Evolutionary conservation across 2,888 invertebrate species (phyloP).

Genomic region (Orchesella flavescens): DNA sequence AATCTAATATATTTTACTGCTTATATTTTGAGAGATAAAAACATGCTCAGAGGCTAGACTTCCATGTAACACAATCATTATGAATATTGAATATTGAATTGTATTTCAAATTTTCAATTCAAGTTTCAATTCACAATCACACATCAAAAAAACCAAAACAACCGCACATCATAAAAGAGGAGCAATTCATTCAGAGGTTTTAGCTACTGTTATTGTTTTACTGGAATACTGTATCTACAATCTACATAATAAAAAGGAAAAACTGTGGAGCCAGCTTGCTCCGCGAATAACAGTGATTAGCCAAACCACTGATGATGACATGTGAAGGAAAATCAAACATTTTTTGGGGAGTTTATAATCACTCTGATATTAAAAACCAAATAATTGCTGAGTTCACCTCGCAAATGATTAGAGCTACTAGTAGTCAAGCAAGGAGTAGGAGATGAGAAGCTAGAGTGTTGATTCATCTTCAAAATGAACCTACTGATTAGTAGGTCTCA

Average conservation of each 20-base stretch:
- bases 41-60: too few species aligned
- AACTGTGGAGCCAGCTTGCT: slow-evolving; percentile 5
- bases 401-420: slow-evolving; percentile 17
- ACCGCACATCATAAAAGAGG: not conserved
- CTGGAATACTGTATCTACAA: slow-evolving; percentile 9
- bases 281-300: slow-evolving; percentile 23
- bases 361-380: slow-evolving; percentile 20
- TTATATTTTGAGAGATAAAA: not conserved
- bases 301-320: slow-evolving; percentile 26
- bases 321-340: slow-evolving; percentile 26
- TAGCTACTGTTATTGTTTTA: slow-evolving; percentile 13
- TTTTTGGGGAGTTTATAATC: slow-evolving; percentile 28
- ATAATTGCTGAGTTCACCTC: slow-evolving; percentile 24
- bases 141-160: too few species aligned
- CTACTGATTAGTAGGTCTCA: slow-evolving; percentile 36
- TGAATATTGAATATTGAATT: too few species aligned
- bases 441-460: not conserved
- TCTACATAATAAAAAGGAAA: too few species aligned
- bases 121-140: too few species aligned
- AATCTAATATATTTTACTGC: not conserved
- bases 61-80: too few species aligned
- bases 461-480: slow-evolving; percentile 18
- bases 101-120: too few species aligned
- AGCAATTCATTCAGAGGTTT: not conserved
- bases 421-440: slow-evolving; percentile 9